These are phyloP conservation scores for Parthenolecanium corni DNA, from an alignment of 2,888 invertebrate genomes.

Conservation along the genomic window DNA sequence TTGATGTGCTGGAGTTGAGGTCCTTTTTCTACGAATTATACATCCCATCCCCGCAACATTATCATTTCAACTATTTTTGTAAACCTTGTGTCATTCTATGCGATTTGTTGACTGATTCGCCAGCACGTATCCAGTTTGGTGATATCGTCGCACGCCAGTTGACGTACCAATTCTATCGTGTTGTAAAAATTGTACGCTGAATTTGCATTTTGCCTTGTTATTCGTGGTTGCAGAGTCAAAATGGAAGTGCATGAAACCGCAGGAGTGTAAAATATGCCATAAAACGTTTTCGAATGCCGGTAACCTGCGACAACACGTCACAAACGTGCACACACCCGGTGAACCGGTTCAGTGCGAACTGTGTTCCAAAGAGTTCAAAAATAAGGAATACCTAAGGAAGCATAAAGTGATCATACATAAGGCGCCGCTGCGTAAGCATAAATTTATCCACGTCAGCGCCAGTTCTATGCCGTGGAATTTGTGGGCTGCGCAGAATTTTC, in stretches of 20 bases:
- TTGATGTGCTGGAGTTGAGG: too few relatives aligned
- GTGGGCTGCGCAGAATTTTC: constrained; percentile 8
- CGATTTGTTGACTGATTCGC: too few relatives aligned
- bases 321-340: constrained; percentile 37
- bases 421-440: constrained; percentile 33
- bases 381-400: constrained; percentile 38
- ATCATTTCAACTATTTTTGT: too few relatives aligned
- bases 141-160: not conserved
- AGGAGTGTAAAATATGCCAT: constrained; percentile 37
- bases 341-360: constrained; percentile 36
- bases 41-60: too few relatives aligned
- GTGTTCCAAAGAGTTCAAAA: constrained; percentile 37
- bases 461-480: not conserved
- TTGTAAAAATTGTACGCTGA: not conserved
- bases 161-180: not conserved
- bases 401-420: constrained; percentile 38
- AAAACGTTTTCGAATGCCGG: constrained; percentile 38
- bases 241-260: constrained; percentile 38
- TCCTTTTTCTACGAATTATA: too few relatives aligned
- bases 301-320: constrained; percentile 38
- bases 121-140: too few relatives aligned
- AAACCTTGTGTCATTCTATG: too few relatives aligned
- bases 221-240: constrained; percentile 31
- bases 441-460: not conserved
- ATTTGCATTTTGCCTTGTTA: constrained; percentile 1